Base-by-base conservation (phyloP, 2,888 invertebrate genomes). In the Conus canariensis region DNA sequence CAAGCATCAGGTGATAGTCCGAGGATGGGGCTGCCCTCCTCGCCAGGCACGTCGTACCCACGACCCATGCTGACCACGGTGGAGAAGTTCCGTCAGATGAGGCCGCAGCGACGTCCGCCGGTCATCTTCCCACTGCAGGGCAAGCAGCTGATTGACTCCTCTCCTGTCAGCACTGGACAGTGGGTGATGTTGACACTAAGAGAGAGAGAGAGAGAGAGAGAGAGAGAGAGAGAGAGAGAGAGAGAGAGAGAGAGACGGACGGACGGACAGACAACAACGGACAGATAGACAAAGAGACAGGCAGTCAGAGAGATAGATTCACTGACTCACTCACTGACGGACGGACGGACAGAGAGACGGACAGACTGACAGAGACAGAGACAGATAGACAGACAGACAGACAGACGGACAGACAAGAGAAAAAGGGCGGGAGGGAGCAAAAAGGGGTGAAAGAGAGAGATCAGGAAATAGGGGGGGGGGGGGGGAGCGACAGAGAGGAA, bases 91-190 rank as follows among this genome's bases (percentile, higher is more conserved):
- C 93, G 94, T 56, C 93, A 93, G 85, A 94, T 93, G 93, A 92
- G 95, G 60, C 94, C 94, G 10, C 93, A 93, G 87, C 92, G 91
- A 25, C 88, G 87, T 12, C 92, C 93, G 0, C 94, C 94, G 0
- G 92, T 90, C n/a, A 93, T 95, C 74, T 91, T 92, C 85, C 94
- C 94, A 0, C 74, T 95, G 12, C 93, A 94, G 82, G 95, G 95
- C 80, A 94, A 93, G 90, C 94, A 94, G 60, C 89, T 95, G 12
- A 91, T 95, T 8, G 95, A 94, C 25, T 30, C 85, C 16, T 6
- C 64, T 12, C 16, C 77, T n/a, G 30, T 30, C 82, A 30, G 59
- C 30, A 80, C 59, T 0, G 77, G 30, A 25, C 60, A 19, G 77
- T 86, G 30, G 6, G 86, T 30, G n/a, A 5, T 3, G 16, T 6